Evolutionary conservation across 2,888 invertebrate species (phyloP), one percentile per base, ranked within the genome.

Genomic region (Morpho deidamia): DNA sequence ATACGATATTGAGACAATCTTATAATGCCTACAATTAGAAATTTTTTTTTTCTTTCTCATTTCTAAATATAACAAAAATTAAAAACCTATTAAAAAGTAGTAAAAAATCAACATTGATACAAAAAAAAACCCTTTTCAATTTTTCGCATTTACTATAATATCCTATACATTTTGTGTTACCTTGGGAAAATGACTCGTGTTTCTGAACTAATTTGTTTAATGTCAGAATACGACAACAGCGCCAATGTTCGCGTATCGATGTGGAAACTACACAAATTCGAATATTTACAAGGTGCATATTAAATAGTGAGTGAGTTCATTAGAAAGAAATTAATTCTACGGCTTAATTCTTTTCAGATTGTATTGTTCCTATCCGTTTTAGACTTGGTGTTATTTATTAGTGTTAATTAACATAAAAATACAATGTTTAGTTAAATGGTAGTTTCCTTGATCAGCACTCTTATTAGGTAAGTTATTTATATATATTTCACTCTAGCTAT

Each of bases 261-360:
- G 37, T 46, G 35, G 33, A 51, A 39, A 55, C 45, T 55, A 47
- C 41, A 37, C 9, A 55, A 57, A 54, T 59, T 56, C 59, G 55
- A 59, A 59, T 56, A 56, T 52, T 53, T 56, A 53, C 41, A 51
- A 51, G 56, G 54, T 49, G 56, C 43, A 44, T 39, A 33, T 40
- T 49, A 43, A 23, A 23, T 44, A 55, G 44, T 49, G 51, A 38
- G 47, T 47, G 35, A 53, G 39, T 47, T 44, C 40, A 44, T 35
- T 48, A 51, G 43, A 48, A 47, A 53, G 54, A 44, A 32, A 54
- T 54, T 47, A 45, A 57, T 47, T 51, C 40, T 47, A 42, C 38
- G 38, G 32, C 23, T 32, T 42, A 54, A 54, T 57, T 47, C 39
- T n/a, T 48, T 47, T 43, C 39, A 23, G 35, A 51, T 46, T 44